Percentiles rank a stretch among this genome's conserved stretches.
Evolutionary conservation across 2,888 invertebrate genomes (phyloP).

Genomic region (Belgica antarctica): DNA sequence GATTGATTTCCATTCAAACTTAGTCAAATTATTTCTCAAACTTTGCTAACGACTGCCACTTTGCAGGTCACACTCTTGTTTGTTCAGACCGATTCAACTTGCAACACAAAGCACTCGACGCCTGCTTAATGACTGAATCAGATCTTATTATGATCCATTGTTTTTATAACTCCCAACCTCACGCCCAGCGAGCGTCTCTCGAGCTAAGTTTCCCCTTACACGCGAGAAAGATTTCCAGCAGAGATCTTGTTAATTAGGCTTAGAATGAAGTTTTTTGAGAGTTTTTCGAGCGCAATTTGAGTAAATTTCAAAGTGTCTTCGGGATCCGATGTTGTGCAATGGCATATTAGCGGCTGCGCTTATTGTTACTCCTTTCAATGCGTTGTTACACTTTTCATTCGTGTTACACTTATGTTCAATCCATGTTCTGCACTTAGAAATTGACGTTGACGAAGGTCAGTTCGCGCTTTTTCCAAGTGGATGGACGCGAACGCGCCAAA

Average conservation of each 20-base stretch:
- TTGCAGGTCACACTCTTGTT: no score
- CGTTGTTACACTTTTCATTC: conserved; percentile 15
- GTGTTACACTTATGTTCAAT: conserved; percentile 7
- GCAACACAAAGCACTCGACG: not conserved
- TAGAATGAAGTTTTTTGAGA: not conserved
- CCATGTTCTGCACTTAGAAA: no score
- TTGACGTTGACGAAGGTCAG: conserved; percentile 29
- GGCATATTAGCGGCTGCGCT: not conserved
- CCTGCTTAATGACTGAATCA: conserved; percentile 35
- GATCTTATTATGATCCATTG: conserved; percentile 40
- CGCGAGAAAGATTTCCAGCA: conserved; percentile 26
- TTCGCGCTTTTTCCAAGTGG: conserved; percentile 30
- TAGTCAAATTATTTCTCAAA: not conserved
- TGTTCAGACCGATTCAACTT: not conserved
- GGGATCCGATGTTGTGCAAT: not conserved
- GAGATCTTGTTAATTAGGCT: conserved; percentile 31
- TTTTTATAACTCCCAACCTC: conserved; percentile 39
- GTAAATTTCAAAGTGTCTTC: not conserved
- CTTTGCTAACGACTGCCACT: no score
- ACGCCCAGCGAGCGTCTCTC: conserved; percentile 28
- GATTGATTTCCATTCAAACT: not conserved
- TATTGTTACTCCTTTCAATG: conserved; percentile 10
- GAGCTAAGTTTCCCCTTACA: conserved; percentile 35
- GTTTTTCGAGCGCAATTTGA: not conserved
- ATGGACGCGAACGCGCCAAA: not conserved